phyloP scores from a whole-genome alignment of 1,140 invertebrate species.

The Hestina assimilis region DNA sequence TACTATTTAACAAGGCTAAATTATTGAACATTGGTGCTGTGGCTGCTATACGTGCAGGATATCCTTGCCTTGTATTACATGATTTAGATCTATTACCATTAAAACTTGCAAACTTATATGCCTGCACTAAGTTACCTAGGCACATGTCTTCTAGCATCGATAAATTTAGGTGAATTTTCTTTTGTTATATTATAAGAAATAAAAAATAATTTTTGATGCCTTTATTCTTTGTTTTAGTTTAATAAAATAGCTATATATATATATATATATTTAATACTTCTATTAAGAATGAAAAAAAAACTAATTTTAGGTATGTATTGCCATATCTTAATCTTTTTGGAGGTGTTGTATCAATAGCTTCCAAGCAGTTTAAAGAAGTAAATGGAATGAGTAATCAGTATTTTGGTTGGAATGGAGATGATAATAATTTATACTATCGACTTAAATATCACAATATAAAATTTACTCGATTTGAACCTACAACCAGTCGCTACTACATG shows the following conservation, averaged over 20 bases:
- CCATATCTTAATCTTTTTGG: slow-evolving; percentile 87
- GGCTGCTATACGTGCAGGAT: slow-evolving; percentile 85
- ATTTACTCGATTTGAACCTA: slow-evolving; percentile 85
- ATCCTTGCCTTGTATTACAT: slow-evolving; percentile 95
- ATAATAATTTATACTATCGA: slow-evolving; percentile 91
- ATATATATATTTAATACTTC: background rate
- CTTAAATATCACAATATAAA: slow-evolving; percentile 77
- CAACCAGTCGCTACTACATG: slow-evolving; percentile 88
- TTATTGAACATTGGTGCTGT: slow-evolving; percentile 95
- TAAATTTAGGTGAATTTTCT: slow-evolving; percentile 81
- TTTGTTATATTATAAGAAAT: background rate
- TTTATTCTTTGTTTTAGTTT: background rate
- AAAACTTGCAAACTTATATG: slow-evolving; percentile 93
- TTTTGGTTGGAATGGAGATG: slow-evolving; percentile 93
- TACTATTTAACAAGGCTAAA: slow-evolving; percentile 95
- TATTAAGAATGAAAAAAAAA: background rate
- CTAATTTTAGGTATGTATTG: slow-evolving; percentile 83
- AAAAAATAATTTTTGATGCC: too few relatives aligned
- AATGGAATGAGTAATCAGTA: slow-evolving; percentile 97
- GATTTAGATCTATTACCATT: slow-evolving; percentile 97
- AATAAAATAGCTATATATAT: too few relatives aligned
- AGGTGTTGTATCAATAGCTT: slow-evolving; percentile 86
- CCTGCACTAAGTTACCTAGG: slow-evolving; percentile 90
- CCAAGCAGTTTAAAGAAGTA: slow-evolving; percentile 85
- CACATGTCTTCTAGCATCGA: slow-evolving; percentile 96